Percentiles rank a stretch among this genome's conserved stretches.
Evolutionary conservation across 2,888 invertebrate species (phyloP).

Genomic region (Philonicus albiceps): DNA sequence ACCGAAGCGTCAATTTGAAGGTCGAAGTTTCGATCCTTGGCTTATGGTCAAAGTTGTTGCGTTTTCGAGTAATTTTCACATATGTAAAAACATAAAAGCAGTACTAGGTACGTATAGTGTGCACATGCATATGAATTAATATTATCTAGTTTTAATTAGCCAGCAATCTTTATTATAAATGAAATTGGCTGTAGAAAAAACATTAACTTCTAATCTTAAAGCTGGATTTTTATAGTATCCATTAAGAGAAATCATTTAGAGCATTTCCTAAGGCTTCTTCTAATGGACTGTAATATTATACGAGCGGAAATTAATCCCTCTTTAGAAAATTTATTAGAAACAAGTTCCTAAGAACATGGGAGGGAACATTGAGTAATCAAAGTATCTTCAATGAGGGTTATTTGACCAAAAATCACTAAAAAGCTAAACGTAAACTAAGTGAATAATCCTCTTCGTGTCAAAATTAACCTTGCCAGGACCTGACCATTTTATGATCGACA

Average conservation of each 20-base stretch:
- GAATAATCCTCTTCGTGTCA: not conserved
- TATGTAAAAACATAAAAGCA: too few relatives aligned
- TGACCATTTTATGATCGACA: not conserved
- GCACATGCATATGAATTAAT: too few relatives aligned
- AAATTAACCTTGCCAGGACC: not conserved
- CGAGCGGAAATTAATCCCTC: not conserved
- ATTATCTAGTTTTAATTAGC: too few relatives aligned
- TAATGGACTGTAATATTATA: not conserved
- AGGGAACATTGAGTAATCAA: not conserved
- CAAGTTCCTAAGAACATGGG: not conserved
- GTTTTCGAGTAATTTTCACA: too few relatives aligned
- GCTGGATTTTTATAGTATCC: not conserved
- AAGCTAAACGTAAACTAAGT: not conserved
- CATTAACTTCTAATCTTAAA: not conserved
- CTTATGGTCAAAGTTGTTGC: too few relatives aligned
- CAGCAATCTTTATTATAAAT: too few relatives aligned
- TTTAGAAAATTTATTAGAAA: not conserved
- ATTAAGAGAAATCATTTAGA: not conserved
- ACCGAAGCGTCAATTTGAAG: too few relatives aligned
- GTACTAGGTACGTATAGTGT: too few relatives aligned
- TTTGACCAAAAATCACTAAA: not conserved
- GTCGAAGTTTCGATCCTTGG: too few relatives aligned
- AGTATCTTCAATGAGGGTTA: not conserved
- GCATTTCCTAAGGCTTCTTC: not conserved
- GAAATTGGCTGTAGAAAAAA: not conserved